Evolutionary conservation across 2,888 invertebrate genomes (phyloP).

Genomic region (Drosophila limbata): DNA sequence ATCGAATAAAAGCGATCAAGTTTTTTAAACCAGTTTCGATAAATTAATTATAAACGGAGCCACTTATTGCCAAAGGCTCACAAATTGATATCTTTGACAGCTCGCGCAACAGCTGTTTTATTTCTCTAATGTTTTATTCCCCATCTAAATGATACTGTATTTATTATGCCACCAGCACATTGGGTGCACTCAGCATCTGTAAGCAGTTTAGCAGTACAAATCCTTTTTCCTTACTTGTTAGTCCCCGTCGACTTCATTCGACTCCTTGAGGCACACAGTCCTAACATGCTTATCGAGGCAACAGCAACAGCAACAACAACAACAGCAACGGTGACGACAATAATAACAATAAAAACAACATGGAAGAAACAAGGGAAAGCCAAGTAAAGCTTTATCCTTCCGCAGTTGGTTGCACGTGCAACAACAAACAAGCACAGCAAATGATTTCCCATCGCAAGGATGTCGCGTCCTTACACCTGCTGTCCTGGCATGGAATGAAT

Average conservation of each 20-base stretch:
- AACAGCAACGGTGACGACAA: neutral
- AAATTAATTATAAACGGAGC: neutral
- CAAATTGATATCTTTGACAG: neutral
- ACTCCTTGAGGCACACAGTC: neutral
- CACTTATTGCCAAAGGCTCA: neutral
- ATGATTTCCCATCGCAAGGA: slow-evolving; percentile 41
- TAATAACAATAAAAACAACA: neutral
- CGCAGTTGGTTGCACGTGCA: slow-evolving; percentile 47
- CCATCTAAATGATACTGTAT: slow-evolving; percentile 12
- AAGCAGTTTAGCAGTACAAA: slow-evolving; percentile 16
- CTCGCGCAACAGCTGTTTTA: slow-evolving; percentile 1
- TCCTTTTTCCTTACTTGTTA: neutral
- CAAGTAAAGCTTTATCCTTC: slow-evolving; percentile 19
- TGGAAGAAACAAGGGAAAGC: neutral
- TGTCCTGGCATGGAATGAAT: slow-evolving; percentile 4
- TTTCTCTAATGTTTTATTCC: neutral
- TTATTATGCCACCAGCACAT: slow-evolving; percentile 5
- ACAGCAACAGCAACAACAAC: neutral
- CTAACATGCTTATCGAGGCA: slow-evolving; percentile 21
- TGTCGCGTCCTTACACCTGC: slow-evolving; percentile 32
- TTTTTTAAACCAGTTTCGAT: neutral
- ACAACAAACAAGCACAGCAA: slow-evolving; percentile 25
- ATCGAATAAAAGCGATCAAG: neutral
- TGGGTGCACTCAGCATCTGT: slow-evolving; percentile 6
- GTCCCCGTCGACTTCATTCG: neutral